Evolutionary conservation across 2,113 vertebrate species (phyloP).

Genomic region (Clarias gariepinus): DNA sequence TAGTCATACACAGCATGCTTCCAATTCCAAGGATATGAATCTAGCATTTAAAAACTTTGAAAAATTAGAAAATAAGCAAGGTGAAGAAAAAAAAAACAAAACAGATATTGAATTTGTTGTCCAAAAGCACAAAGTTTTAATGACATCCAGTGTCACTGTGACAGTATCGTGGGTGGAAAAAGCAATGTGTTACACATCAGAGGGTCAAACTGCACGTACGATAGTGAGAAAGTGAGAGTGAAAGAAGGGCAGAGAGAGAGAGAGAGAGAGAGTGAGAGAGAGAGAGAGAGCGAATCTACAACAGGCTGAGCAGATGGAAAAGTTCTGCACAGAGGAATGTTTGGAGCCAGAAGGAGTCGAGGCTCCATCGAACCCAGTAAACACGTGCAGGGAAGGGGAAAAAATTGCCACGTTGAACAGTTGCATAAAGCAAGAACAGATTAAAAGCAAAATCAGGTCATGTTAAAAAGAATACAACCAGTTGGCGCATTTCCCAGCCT

Average conservation of each 20-base stretch:
- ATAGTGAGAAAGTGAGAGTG: constrained; percentile 5
- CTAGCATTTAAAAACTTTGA: neutral
- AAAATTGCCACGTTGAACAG: constrained; percentile 61
- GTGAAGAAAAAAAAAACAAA: neutral
- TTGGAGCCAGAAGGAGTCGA: constrained; percentile 32
- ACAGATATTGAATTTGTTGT: neutral
- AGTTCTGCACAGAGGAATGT: constrained; percentile 18
- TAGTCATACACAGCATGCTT: neutral
- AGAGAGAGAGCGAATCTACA: neutral
- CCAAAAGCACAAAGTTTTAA: neutral
- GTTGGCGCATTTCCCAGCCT: neutral
- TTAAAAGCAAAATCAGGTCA: constrained; percentile 13
- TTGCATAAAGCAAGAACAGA: constrained; percentile 25
- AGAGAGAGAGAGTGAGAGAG: neutral
- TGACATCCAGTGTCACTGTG: neutral
- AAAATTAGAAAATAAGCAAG: neutral
- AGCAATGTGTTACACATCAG: constrained; percentile 12
- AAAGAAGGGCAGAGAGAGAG: neutral
- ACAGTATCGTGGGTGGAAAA: neutral
- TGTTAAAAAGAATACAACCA: constrained; percentile 12
- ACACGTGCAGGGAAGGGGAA: constrained; percentile 24
- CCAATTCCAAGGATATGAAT: neutral
- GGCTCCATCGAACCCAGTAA: constrained; percentile 56
- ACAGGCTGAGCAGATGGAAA: constrained; percentile 40
- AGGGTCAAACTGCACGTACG: constrained; percentile 16